Evolutionary conservation across 2,888 invertebrate genomes (phyloP).

Genomic region (Morpho deidamia): DNA sequence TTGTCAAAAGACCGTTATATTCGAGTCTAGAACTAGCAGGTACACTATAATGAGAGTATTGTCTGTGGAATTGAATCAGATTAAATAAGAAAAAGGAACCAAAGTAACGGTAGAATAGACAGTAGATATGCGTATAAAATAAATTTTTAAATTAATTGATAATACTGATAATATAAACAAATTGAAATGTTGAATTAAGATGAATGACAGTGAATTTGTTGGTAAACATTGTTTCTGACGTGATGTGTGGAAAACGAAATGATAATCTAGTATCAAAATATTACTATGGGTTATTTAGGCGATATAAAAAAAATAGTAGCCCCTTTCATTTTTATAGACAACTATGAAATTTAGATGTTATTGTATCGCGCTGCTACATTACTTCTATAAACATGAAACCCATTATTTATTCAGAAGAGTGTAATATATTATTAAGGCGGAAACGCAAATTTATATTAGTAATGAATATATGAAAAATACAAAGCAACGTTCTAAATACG

Average conservation of each 20-base stretch:
- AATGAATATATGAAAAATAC: constrained; percentile 19
- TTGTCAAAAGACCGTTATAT: constrained; percentile 18
- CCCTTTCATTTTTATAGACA: constrained; percentile 9
- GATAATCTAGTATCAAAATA: background rate
- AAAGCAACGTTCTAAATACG: constrained; percentile 25
- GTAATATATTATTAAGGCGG: constrained; percentile 16
- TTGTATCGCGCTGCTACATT: constrained; percentile 11
- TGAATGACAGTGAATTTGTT: constrained; percentile 7
- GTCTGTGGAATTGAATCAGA: constrained; percentile 62
- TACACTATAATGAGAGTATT: constrained; percentile 49
- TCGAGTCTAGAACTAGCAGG: constrained; percentile 23
- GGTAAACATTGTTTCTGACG: constrained; percentile 1
- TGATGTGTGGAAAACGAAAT: constrained; percentile 9
- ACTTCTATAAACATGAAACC: constrained; percentile 2
- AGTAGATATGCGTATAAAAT: constrained; percentile 22
- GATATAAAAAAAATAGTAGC: background rate
- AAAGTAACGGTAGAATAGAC: constrained; percentile 46
- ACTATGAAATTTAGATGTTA: constrained; percentile 5
- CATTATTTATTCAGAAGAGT: constrained; percentile 17
- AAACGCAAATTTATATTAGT: constrained; percentile 17
- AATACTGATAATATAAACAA: constrained; percentile 17
- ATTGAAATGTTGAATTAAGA: constrained; percentile 13
- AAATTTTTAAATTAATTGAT: constrained; percentile 16
- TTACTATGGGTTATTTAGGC: background rate
- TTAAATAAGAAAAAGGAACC: constrained; percentile 61